Base-by-base conservation (phyloP, 1,140 invertebrate species). In the Phymorhynchus buccinoides region DNA sequence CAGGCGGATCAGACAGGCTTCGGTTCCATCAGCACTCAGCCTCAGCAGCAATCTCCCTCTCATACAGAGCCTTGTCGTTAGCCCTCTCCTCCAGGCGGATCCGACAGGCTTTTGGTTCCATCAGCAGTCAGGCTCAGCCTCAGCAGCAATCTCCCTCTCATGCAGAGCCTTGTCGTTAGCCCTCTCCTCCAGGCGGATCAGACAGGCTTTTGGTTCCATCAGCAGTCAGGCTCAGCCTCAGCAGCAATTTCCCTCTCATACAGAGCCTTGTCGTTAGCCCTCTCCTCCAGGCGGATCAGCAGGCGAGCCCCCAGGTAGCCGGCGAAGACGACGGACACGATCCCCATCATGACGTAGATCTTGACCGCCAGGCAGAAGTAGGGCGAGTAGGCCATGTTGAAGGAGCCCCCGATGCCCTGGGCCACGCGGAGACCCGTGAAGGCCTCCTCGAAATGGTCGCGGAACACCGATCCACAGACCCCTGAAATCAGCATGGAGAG, bases 381-480 rank as follows among this genome's bases (percentile, higher is more conserved):
- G 35, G 85, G 87, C 44, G 87, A 85, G 79, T 88, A 89, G 35
- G 73, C 66, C 68, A 89, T 89, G 37, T 83, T 68, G 14, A 91
- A 37, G 35, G 88, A 86, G 16, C 85, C 75, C 12, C 89, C 89
- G 1, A 91, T 62, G 30, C 90, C 89, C 68, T 89, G 87, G 2
- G 88, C 83, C 7, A 90, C 80, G 1, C 89, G 80, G 0, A 87
- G 83, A 2, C 86, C 87, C 9, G 91, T 87, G 84, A 90, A 92
- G 14, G 90, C 91, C 48, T 91, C 88, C 73, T 92, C 91, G 35
- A 88, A 88, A 44, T 89, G 86, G 35, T 90, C 86, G 16, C 85
- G 83, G 78, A 92, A 92, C 44, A 91, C 39, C 3, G 86, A 78
- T 2, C 90, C 91, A 44, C 91, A 85, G 68, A 92, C 78, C 85